Percentiles rank a stretch among this genome's conserved stretches.
Evolutionary conservation across 2,797 vertebrate genomes (phyloP).

Genomic region (Sebastes trivittatus): DNA sequence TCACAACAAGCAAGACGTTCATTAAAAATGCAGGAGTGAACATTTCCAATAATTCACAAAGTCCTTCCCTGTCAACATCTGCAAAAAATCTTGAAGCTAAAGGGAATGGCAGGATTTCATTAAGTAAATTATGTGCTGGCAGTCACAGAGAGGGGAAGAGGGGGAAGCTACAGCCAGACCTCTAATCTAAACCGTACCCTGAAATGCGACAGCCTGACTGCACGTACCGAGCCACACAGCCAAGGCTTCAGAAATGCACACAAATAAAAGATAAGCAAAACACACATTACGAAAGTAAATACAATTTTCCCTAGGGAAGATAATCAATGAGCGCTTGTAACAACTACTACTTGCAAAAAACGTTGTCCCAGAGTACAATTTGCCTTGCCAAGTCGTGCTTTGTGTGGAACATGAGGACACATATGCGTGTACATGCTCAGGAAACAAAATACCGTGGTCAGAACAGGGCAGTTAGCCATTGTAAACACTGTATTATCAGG

Average conservation of each 20-base stretch:
- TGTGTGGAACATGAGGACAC: conserved; percentile 23
- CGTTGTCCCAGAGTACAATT: not conserved
- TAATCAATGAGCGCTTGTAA: conserved; percentile 57
- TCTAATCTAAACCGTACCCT: conserved; percentile 98
- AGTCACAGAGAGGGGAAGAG: conserved; percentile 91
- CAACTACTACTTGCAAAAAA: conserved; percentile 37
- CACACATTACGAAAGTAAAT: conserved; percentile 64
- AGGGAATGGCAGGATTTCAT: conserved; percentile 98
- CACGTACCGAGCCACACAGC: conserved; percentile 58
- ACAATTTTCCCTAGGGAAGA: conserved; percentile 59
- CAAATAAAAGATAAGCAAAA: conserved; percentile 68
- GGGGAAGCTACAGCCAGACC: conserved; percentile 91
- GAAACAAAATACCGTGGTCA: not conserved
- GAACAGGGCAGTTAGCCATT: not conserved
- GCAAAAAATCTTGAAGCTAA: conserved; percentile 92
- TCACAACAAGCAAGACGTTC: conserved; percentile 74
- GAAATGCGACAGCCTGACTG: conserved; percentile 90
- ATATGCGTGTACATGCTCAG: not conserved
- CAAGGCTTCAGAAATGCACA: conserved; percentile 62
- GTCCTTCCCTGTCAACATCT: conserved; percentile 92
- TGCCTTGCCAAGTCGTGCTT: conserved; percentile 6
- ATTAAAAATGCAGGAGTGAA: conserved; percentile 86
- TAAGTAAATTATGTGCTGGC: conserved; percentile 98
- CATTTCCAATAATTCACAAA: conserved; percentile 91
- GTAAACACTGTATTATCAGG: conserved; percentile 6